phyloP scores from a whole-genome alignment of 2,113 vertebrate genomes.

The Gnathonemus longibarbis region DNA sequence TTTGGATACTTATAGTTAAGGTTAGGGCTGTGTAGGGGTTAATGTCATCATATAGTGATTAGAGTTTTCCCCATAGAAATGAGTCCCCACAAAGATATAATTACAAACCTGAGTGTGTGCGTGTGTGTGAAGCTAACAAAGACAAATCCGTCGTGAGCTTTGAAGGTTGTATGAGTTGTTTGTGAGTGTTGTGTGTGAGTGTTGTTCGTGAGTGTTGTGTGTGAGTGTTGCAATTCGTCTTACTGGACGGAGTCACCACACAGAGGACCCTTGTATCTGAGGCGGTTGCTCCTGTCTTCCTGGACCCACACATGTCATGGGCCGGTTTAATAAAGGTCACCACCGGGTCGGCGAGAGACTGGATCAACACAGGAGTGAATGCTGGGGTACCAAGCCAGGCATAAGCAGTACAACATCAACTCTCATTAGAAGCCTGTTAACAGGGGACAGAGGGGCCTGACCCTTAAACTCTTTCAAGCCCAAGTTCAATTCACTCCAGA shows the following conservation, averaged over 20 bases:
- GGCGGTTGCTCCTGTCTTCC: conserved; percentile 86
- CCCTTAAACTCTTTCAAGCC: not conserved
- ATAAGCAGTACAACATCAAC: not conserved
- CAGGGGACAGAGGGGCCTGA: not conserved
- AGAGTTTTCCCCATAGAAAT: too few species aligned
- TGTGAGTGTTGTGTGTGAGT: not conserved
- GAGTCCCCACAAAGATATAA: too few species aligned
- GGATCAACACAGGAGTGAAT: conserved; percentile 36
- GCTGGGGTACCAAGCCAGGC: not conserved
- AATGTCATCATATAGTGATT: too few species aligned
- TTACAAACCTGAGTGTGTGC: too few species aligned
- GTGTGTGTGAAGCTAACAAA: too few species aligned
- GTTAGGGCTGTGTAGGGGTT: too few species aligned
- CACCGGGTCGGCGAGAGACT: conserved; percentile 81
- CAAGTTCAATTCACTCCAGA: not conserved
- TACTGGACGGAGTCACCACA: conserved; percentile 84
- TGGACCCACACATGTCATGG: conserved; percentile 58
- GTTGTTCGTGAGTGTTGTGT: not conserved
- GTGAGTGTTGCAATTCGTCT: conserved; percentile 66
- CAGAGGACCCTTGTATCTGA: conserved; percentile 93
- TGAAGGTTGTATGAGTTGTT: not conserved
- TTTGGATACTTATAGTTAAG: too few species aligned
- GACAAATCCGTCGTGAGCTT: too few species aligned
- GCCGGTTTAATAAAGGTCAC: conserved; percentile 63
- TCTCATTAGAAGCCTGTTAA: not conserved